Base-by-base conservation (phyloP, 2,888 invertebrate species). In the Neria commutata region DNA sequence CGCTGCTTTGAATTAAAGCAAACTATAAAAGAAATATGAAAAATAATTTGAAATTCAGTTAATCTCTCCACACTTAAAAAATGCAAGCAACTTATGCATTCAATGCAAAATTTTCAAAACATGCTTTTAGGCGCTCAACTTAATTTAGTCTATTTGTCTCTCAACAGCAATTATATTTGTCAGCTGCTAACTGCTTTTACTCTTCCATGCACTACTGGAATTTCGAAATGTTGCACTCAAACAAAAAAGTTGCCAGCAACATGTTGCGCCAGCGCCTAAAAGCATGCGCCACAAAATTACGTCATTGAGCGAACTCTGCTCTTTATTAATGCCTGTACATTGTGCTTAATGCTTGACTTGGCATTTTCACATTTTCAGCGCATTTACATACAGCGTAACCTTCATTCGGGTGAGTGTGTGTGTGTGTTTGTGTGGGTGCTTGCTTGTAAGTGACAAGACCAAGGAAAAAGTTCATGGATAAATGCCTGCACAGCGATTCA, bases 221-320 rank as follows among this genome's bases (percentile, higher is more conserved):
- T 11, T 37, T 37, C 37, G 37, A 37, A 37, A 37, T 37, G 37
- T 37, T 37, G 37, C 6, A 11, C 29, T 8, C 5, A 5, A 48
- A 10, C 24, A 48, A n/a, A 49, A 25, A 26, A 26, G 4, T 16
- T 16, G 40, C 49, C 37, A 26, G 45, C 3, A 50, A 33, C 6
- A 16, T 3, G 54, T 37, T 37, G 8, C 29, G 29, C 29, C 14
- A 14, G 37, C 6, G 37, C 37, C 37, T 11, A 14, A 37, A 37
- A 14, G 37, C 37, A 37, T 37, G 37, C 37, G 37, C n/a, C 37
- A 37, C n/a, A 37, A 37, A 37, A 37, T 37, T 37, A 37, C 37
- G 37, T 37, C 37, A 37, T 10, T n/a, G 29, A 5, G 29, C 5
- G 11, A 8, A 29, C 11, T 29, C 11, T 5, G 29, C 11, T 29